Conservation (phyloP, 2,888 invertebrate species). For the Ochropleura plecta region DNA sequence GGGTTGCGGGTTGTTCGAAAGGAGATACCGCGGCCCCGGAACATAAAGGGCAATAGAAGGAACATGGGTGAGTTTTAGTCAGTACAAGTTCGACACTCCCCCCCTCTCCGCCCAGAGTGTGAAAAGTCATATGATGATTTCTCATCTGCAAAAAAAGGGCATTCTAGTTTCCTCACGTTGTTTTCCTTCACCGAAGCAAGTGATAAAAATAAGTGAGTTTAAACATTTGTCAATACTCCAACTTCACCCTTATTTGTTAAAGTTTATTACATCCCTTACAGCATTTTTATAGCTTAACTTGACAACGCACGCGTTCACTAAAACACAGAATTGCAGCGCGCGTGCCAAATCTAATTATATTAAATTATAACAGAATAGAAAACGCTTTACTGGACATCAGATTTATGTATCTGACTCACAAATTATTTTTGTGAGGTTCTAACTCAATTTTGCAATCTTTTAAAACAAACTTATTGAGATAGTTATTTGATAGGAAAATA, state of each 20-base stretch:
- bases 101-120: too few species aligned
- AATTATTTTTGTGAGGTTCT: conserved; percentile 28
- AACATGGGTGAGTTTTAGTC: too few species aligned
- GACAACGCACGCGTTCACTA: background rate
- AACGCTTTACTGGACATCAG: conserved; percentile 5
- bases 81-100: too few species aligned
- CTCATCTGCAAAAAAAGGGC: too few species aligned
- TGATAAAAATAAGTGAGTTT: too few species aligned
- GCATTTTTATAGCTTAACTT: background rate
- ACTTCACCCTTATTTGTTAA: background rate
- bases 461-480: background rate
- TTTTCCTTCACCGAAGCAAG: too few species aligned
- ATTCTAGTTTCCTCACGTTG: too few species aligned
- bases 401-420: conserved; percentile 34
- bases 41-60: too few species aligned
- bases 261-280: background rate
- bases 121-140: too few species aligned
- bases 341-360: conserved; percentile 49
- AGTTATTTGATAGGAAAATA: background rate
- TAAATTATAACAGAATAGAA: conserved; percentile 22
- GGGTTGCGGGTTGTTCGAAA: too few species aligned
- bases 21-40: too few species aligned
- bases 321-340: conserved; percentile 3
- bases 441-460: conserved; percentile 13
- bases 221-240: background rate